Percentiles rank a stretch among this genome's conserved stretches.
Evolutionary conservation across 1,140 invertebrate genomes (phyloP).

Genomic region (Pseudomyrmex cubaensis): DNA sequence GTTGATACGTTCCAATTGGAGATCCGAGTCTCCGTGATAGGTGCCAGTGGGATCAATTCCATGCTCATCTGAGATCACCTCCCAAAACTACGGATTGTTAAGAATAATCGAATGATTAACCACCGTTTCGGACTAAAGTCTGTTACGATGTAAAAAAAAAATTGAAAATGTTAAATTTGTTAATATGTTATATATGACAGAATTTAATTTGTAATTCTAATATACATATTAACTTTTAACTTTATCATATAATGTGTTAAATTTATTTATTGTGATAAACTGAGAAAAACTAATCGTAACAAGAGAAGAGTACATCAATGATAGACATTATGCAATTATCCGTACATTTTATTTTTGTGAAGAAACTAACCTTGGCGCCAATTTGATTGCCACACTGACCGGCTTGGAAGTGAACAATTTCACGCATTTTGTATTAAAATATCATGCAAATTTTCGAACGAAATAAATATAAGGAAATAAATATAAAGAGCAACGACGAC

Average conservation of each 20-base stretch:
- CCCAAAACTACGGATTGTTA: slow-evolving; percentile 89
- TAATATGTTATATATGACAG: no score
- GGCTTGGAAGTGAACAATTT: slow-evolving; percentile 96
- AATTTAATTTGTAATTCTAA: no score
- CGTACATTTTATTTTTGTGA: slow-evolving; percentile 5
- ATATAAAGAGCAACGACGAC: neutral
- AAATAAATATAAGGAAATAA: neutral
- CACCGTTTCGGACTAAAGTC: neutral
- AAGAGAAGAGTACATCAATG: neutral
- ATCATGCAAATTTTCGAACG: neutral
- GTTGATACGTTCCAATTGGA: slow-evolving; percentile 95
- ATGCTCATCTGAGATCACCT: slow-evolving; percentile 96
- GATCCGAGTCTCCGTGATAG: slow-evolving; percentile 93
- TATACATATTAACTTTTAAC: no score
- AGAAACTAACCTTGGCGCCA: slow-evolving; percentile 90
- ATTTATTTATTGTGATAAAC: no score
- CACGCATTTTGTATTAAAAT: slow-evolving; percentile 89
- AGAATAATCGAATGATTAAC: neutral
- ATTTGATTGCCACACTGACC: slow-evolving; percentile 97
- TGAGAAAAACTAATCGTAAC: neutral
- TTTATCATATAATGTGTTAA: no score
- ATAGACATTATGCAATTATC: neutral
- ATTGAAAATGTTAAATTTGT: neutral
- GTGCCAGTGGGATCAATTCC: slow-evolving; percentile 94
- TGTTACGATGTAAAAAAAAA: neutral